A percentile compares a stretch with the other conserved stretches of the same genome.
phyloP scores from a whole-genome alignment of 2,113 vertebrate genomes.

The Nyctereutes procyonoides region DNA sequence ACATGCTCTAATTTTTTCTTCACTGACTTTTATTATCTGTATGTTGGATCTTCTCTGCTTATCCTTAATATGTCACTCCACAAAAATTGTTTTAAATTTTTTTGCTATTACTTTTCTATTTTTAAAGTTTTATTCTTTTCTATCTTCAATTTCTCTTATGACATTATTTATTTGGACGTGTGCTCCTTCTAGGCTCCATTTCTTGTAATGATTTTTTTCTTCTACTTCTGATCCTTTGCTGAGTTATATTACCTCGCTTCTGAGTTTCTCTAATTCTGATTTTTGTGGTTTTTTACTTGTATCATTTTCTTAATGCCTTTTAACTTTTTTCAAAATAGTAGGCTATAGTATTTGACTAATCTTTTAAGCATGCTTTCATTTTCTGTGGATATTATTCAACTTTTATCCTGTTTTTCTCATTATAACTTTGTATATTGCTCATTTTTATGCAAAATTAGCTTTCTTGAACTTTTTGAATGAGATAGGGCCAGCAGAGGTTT shows the following conservation, averaged over 20 bases:
- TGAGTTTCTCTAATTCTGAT: not conserved
- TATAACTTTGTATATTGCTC: not conserved
- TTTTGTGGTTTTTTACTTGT: not conserved
- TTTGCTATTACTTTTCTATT: not conserved
- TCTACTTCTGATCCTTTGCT: not conserved
- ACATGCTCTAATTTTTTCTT: not conserved
- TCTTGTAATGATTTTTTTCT: not conserved
- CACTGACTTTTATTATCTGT: not conserved
- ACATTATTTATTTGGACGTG: not conserved
- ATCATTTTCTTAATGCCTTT: not conserved
- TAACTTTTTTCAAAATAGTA: not conserved
- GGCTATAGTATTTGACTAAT: not conserved
- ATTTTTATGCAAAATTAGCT: constrained; percentile 7
- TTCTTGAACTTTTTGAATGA: constrained; percentile 14
- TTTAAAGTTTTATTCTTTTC: constrained; percentile 1
- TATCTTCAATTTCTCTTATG: not conserved
- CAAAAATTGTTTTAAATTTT: not conserved
- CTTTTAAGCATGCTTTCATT: not conserved
- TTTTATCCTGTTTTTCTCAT: not conserved
- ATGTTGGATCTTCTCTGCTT: not conserved
- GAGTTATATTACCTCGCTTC: not conserved
- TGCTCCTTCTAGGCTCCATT: not conserved
- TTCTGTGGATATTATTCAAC: not conserved
- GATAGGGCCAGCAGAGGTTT: not conserved
- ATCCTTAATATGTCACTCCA: not conserved